Base-by-base conservation (phyloP, 2,888 invertebrate genomes). In the Apotomis capreana region DNA sequence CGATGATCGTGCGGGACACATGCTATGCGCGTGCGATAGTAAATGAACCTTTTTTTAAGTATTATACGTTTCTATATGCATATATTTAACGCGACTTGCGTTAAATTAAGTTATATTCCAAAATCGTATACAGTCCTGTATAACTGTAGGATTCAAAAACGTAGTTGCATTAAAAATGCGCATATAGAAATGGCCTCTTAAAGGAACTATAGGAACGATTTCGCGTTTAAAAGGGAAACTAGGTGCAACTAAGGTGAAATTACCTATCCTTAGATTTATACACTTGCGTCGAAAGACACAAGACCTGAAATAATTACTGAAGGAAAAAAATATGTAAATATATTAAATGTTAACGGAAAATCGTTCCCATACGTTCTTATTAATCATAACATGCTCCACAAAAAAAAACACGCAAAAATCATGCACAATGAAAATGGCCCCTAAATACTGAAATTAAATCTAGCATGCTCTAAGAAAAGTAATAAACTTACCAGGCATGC, bases 401-500 rank as follows among this genome's bases (percentile, higher is more conserved):
- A 64, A 51, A 44, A 44, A 57, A 60, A 40, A 55, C 57, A 73
- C 74, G 69, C 71, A 67, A 52, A 52, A 57, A 69, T 51, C 64
- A 73, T 68, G 69, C 62, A 55, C 51, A 63, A 59, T 70, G 68
- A 58, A n/a, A 37, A 64, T 69, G 51, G 49, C 36, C 44, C 70
- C 59, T 74, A 54, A 59, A 52, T 70, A 62, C 44, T 68, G 37
- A 64, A 69, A 73, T 57, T 49, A 74, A 68, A 72, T 57, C 75
- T 74, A 78, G 71, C 84, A 82, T 85, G 85, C 84, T 80, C 76
- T 80, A 80, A 81, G 77, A 82, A 84, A 80, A 70, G 81, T 80
- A 78, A 78, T 69, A 75, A 80, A 87, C 88, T 88, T 86, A 88
- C 88, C 88, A 44, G 61, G 76, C 86, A 86, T 85, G 86, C 84